Base-by-base conservation (phyloP, 2,888 invertebrate genomes). In the Athalia circularis region DNA sequence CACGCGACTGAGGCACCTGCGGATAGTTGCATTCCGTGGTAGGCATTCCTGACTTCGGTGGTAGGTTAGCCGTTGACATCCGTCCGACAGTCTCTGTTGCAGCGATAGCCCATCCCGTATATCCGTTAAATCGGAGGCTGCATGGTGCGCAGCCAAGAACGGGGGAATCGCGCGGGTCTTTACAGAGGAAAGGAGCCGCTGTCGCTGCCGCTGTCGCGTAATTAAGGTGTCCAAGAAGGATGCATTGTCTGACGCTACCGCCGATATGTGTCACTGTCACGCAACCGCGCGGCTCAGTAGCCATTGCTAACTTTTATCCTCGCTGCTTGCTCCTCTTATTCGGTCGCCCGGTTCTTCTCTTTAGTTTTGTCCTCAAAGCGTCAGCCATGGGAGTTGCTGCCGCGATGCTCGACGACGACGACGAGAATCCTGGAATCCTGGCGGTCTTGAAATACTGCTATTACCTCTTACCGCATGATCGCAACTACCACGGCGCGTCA, bases 201-300 rank as follows among this genome's bases (percentile, higher is more conserved):
- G 83, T 82, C 80, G 82, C 84, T 29, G 29, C 29, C 72, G 72
- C 72, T 47, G 83, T 82, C 80, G 82, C 84, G 87, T 86, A 87
- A 86, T 87, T 87, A 87, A 87, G 87, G 87, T 86, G 85, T 86
- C 84, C 84, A 84, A 83, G 84, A 85, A 85, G 84, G 83, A 83
- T 84, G 85, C 85, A 86, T 86, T 86, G 86, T 87, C 86, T 87
- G 86, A 85, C 72, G 82, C 81, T 83, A 85, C 86, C 86, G 86
- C 86, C 87, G 87, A 87, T 87, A 86, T 86, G 86, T 86, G 87
- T 87, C 87, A 87, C 86, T 87, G 87, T 87, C 87, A 86, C 86
- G 85, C 86, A 84, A 80, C 29, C 29, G 78, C 83, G 81, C 77
- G 80, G 77, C 79, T 81, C 83, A 84, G 84, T 83, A 84, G 85